Evolutionary conservation across 2,113 vertebrate genomes (phyloP).

Genomic region (Syrmaticus mikado): DNA sequence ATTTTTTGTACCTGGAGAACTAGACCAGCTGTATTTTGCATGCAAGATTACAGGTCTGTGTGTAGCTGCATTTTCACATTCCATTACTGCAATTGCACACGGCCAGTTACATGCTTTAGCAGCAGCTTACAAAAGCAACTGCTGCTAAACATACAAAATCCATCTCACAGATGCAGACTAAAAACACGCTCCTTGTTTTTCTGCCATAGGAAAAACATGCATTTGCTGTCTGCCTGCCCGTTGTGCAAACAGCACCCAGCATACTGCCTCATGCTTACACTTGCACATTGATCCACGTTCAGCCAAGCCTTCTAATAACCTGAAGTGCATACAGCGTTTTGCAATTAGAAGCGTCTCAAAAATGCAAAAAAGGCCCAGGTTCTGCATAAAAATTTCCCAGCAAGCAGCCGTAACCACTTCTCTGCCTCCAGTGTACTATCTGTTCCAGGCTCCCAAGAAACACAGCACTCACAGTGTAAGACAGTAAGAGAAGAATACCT

Average conservation of each 20-base stretch:
- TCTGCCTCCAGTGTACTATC: slow-evolving; percentile 9
- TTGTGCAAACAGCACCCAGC: slow-evolving; percentile 35
- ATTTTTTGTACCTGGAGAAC: slow-evolving; percentile 61
- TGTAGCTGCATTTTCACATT: slow-evolving; percentile 57
- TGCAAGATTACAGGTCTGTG: slow-evolving; percentile 54
- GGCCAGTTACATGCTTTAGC: slow-evolving; percentile 62
- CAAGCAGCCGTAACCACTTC: slow-evolving; percentile 27
- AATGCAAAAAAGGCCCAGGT: slow-evolving; percentile 47
- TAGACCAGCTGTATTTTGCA: slow-evolving; percentile 45
- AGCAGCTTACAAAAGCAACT: slow-evolving; percentile 67
- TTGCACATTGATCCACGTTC: slow-evolving; percentile 38
- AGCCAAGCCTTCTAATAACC: slow-evolving; percentile 42
- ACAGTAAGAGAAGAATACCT: slow-evolving; percentile 65
- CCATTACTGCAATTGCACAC: slow-evolving; percentile 64
- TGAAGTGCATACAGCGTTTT: slow-evolving; percentile 13
- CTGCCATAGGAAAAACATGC: slow-evolving; percentile 33
- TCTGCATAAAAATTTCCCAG: slow-evolving; percentile 22
- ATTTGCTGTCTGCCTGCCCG: slow-evolving; percentile 48
- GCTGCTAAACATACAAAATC: slow-evolving; percentile 65
- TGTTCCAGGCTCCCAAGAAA: slow-evolving; percentile 41
- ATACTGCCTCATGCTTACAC: not conserved
- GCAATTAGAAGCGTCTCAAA: slow-evolving; percentile 44
- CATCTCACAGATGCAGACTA: slow-evolving; percentile 43
- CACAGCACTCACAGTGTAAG: slow-evolving; percentile 30
- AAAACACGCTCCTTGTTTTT: slow-evolving; percentile 59